Evolutionary conservation across 2,113 vertebrate species (phyloP).

Genomic region (Uropsilus gracilis): DNA sequence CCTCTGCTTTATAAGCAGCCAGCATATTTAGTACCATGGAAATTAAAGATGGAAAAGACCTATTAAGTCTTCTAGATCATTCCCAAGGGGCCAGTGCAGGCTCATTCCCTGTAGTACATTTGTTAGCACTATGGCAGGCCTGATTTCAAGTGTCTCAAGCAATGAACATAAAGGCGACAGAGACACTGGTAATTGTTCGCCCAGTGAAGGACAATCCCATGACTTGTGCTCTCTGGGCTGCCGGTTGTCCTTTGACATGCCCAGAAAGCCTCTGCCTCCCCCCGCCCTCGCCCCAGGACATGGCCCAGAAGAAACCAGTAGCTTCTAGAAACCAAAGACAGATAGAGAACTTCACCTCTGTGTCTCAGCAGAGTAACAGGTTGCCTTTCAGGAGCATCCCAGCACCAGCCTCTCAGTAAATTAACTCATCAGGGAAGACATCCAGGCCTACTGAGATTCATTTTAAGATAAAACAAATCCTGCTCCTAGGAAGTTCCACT

Average conservation of each 20-base stretch:
- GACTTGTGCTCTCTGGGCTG: background rate
- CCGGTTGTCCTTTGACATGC: constrained; percentile 1
- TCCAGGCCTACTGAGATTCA: background rate
- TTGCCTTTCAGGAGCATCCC: background rate
- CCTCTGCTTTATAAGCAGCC: constrained; percentile 33
- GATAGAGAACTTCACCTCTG: background rate
- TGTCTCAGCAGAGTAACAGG: background rate
- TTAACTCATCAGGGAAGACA: background rate
- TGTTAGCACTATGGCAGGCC: constrained; percentile 41
- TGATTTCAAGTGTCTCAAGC: constrained; percentile 63
- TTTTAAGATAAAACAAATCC: background rate
- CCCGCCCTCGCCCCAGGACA: background rate
- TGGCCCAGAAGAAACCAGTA: constrained; percentile 39
- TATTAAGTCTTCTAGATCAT: constrained; percentile 66
- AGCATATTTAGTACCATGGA: constrained; percentile 58
- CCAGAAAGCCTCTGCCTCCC: background rate
- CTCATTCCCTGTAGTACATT: constrained; percentile 30
- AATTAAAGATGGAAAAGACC: constrained; percentile 69
- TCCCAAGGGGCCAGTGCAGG: constrained; percentile 36
- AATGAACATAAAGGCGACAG: constrained; percentile 21
- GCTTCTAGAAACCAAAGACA: constrained; percentile 42
- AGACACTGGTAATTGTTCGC: background rate
- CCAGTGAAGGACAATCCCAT: background rate
- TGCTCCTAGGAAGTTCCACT: background rate
- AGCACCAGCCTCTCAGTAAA: background rate